Conservation (phyloP, 2,888 invertebrate species). For the Hemistola chrysoprasaria region DNA sequence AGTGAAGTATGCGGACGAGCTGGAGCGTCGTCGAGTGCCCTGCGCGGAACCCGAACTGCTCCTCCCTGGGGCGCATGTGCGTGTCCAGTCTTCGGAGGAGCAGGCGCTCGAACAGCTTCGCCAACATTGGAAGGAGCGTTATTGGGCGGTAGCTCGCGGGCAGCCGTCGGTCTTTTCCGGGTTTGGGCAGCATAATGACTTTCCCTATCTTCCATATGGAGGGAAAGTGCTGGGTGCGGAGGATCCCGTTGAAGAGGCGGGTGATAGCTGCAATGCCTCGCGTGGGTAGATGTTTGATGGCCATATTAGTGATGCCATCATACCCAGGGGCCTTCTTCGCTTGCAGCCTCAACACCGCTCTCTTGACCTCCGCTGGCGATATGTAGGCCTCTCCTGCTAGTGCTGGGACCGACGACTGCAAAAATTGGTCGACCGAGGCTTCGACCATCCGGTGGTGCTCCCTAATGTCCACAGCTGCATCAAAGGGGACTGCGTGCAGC, state of each 20-base stretch:
- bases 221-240: slow-evolving; percentile 12
- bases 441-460: neutral
- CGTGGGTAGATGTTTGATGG: neutral
- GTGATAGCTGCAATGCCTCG: neutral
- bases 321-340: neutral
- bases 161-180: too few species aligned
- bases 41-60: too few species aligned
- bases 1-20: too few species aligned
- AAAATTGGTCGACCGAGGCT: neutral
- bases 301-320: slow-evolving; percentile 2
- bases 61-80: too few species aligned
- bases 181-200: slow-evolving; percentile 9
- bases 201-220: slow-evolving; percentile 21
- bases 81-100: too few species aligned
- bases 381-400: neutral
- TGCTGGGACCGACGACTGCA: neutral
- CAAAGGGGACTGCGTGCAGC: neutral
- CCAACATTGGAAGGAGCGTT: too few species aligned
- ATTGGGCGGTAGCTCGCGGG: too few species aligned
- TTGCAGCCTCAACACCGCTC: neutral
- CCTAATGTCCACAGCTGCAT: neutral
- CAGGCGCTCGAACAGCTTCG: too few species aligned
- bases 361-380: neutral
- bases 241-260: slow-evolving; percentile 9
- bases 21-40: too few species aligned